Percentiles rank a stretch among this genome's conserved stretches.
phyloP scores from a whole-genome alignment of 2,797 vertebrate species.

The Pampus argenteus region DNA sequence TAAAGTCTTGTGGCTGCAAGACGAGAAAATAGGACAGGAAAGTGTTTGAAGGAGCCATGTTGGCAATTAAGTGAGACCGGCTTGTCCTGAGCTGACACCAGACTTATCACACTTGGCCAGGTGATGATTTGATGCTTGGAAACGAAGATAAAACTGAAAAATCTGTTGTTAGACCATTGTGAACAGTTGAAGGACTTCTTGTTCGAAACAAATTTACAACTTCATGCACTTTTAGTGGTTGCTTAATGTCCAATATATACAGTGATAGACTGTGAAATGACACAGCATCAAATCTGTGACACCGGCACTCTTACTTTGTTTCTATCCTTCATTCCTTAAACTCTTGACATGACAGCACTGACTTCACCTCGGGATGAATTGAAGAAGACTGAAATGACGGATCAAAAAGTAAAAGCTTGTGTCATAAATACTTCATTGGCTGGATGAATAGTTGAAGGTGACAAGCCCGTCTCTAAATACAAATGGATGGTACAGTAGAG shows the following conservation, averaged over 20 bases:
- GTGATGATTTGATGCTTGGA: conserved; percentile 63
- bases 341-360: conserved; percentile 45
- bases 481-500: conserved; percentile 68
- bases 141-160: conserved; percentile 56
- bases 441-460: conserved; percentile 71
- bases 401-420: conserved; percentile 71
- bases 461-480: conserved; percentile 73
- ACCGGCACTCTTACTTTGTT: conserved; percentile 48
- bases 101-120: conserved; percentile 69
- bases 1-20: conserved; percentile 46
- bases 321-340: conserved; percentile 54
- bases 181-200: conserved; percentile 44
- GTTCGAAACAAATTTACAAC: conserved; percentile 46
- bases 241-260: too few species aligned
- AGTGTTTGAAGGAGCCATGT: conserved; percentile 60
- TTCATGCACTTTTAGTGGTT: conserved; percentile 27
- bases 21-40: conserved; percentile 48
- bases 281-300: conserved; percentile 45
- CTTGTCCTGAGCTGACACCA: conserved; percentile 63
- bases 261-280: conserved; percentile 51
- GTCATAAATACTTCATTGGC: conserved; percentile 78
- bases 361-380: conserved; percentile 32
- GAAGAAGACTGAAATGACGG: conserved; percentile 57
- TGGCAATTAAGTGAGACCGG: conserved; percentile 68
- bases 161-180: conserved; percentile 40